Base-by-base conservation (phyloP, 2,113 vertebrate species). In the Ailurus styani region DNA sequence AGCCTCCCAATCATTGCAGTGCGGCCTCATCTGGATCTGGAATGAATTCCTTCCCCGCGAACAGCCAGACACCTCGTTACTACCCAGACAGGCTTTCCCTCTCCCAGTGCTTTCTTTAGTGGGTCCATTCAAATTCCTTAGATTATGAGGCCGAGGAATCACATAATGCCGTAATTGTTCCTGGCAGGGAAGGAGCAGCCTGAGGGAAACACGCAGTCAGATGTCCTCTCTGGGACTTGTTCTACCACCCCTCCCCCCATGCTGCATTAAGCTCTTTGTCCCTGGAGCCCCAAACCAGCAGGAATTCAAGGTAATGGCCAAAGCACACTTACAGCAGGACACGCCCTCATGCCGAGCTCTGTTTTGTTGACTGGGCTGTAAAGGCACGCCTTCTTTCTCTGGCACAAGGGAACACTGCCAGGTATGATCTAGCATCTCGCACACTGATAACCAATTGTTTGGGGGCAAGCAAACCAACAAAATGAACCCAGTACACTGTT, bases 91-190 rank as follows among this genome's bases (percentile, higher is more conserved):
- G 37, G 93, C 70, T 93, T 91, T 93, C 55, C 40, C 21, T 52
- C 29, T 21, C 73, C 73, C 91, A 70, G 52, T 31, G 15, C 45
- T 54, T 93, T 92, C 62, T 87, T 85, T 40, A 82, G 87, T 37
- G 93, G 87, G 55, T 66, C 82, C 23, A 79, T 90, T 98, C 79
- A 88, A 89, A 96, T 97, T 98, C 97, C 96, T 97, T 90, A 96
- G 96, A 96, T 97, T 96, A 94, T 34, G 87, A 97, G 83, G 75
- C 70, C 18, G 13, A 0, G 9, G 70, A 20, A 55, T 95, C 95
- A 79, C 87, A 54, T 82, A 95, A 90, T 2, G 27, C 75, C 37
- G 8, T 23, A 37, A 64, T 95, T 93, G 84, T 77, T 95, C 70
- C 81, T 91, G 94, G 97, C 92, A 78, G 75, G 54, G 88, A 70